Conservation (phyloP, 2,888 invertebrate species). For the Aphelenchoides bicaudatus region DNA sequence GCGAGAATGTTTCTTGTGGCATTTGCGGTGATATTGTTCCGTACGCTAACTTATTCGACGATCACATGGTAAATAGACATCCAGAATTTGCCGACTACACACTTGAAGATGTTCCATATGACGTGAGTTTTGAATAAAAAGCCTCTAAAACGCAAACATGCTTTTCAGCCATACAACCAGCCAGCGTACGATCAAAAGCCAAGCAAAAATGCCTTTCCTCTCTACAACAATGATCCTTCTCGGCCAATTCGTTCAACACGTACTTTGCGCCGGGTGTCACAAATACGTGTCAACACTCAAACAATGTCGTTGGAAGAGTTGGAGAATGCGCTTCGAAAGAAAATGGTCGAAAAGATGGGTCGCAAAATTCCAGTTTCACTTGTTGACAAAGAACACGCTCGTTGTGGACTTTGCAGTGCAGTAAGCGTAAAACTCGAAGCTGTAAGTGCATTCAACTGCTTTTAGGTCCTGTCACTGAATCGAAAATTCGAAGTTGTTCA, state of each 20-base stretch:
- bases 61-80: conserved; percentile 52
- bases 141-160: too few species aligned
- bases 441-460: not conserved
- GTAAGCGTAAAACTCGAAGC: conserved; percentile 20
- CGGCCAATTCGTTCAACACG: conserved; percentile 38
- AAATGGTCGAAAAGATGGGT: conserved; percentile 59
- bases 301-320: conserved; percentile 52
- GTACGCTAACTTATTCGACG: conserved; percentile 46
- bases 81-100: conserved; percentile 49
- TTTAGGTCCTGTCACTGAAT: conserved; percentile 50
- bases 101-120: conserved; percentile 57
- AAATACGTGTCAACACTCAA: conserved; percentile 55
- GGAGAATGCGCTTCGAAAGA: conserved; percentile 49
- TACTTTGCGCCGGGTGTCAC: conserved; percentile 33
- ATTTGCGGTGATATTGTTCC: conserved; percentile 57
- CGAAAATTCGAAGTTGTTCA: conserved; percentile 59
- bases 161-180: not conserved
- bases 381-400: conserved; percentile 58
- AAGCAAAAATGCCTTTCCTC: not conserved
- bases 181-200: not conserved
- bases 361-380: conserved; percentile 54
- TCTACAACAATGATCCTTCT: not conserved
- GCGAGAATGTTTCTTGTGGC: conserved; percentile 52
- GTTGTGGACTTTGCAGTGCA: conserved; percentile 55
- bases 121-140: conserved; percentile 30